These are phyloP conservation scores for Eurytoma californica DNA, from an alignment of 2,888 invertebrate species.

Conservation along the genomic window DNA sequence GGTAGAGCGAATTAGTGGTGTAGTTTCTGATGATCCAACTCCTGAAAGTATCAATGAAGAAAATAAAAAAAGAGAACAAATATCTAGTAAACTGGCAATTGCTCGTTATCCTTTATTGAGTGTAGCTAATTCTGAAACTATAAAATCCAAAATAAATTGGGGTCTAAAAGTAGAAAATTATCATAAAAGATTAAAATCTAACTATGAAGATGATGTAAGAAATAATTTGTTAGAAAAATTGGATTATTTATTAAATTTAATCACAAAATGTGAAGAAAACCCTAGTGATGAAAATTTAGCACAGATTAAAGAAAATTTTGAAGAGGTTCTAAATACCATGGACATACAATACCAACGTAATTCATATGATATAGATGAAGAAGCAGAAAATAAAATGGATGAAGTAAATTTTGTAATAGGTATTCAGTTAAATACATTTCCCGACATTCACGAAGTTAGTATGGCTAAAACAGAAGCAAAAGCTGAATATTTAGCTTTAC, in stretches of 20 bases:
- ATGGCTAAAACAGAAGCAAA: slow-evolving; percentile 51
- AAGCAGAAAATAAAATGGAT: too few relatives aligned
- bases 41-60: not conserved
- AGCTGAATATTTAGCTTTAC: slow-evolving; percentile 54
- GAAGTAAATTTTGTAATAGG: slow-evolving; percentile 16
- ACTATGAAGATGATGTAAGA: slow-evolving; percentile 55
- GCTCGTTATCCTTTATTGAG: slow-evolving; percentile 56
- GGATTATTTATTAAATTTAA: slow-evolving; percentile 11
- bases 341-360: slow-evolving; percentile 50
- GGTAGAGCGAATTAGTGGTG: slow-evolving; percentile 64
- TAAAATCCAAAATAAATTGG: slow-evolving; percentile 62
- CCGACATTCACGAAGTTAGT: slow-evolving; percentile 61
- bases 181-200: slow-evolving; percentile 61
- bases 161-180: slow-evolving; percentile 68
- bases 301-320: slow-evolving; percentile 42
- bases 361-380: not conserved
- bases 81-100: slow-evolving; percentile 50
- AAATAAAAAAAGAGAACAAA: slow-evolving; percentile 46
- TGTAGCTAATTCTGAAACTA: slow-evolving; percentile 33
- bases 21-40: slow-evolving; percentile 59
- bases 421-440: slow-evolving; percentile 61
- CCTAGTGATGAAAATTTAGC: slow-evolving; percentile 18
- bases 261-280: not conserved
- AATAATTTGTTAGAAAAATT: slow-evolving; percentile 57
- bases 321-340: slow-evolving; percentile 41